Evolutionary conservation across 2,888 invertebrate species (phyloP).

Genomic region (Tromatobia lineatoria): DNA sequence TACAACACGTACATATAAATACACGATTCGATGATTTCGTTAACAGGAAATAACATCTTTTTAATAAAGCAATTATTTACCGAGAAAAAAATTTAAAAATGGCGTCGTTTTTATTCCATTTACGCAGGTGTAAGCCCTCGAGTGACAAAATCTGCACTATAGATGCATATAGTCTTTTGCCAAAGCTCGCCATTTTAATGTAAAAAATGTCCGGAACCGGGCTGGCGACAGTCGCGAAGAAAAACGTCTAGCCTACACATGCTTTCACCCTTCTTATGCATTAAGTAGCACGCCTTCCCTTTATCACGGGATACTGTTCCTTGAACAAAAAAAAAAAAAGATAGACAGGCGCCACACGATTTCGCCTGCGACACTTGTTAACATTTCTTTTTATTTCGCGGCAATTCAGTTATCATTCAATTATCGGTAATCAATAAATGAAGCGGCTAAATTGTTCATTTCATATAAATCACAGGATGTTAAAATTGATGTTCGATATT

Average conservation of each 20-base stretch:
- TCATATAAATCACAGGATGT: background rate
- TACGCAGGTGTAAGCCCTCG: background rate
- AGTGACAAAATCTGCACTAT: background rate
- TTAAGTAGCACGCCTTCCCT: slow-evolving; percentile 48
- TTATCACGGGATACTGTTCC: slow-evolving; percentile 17
- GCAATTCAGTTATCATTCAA: background rate
- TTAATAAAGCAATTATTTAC: too few species aligned
- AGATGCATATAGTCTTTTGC: background rate
- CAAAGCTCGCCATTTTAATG: background rate
- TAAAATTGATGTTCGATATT: background rate
- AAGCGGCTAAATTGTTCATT: background rate
- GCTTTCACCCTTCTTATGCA: slow-evolving; percentile 44
- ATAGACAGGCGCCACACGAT: background rate
- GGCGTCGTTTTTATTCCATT: background rate
- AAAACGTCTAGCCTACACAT: slow-evolving; percentile 71
- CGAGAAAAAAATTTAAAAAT: background rate
- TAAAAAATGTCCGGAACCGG: slow-evolving; percentile 9
- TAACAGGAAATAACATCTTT: too few species aligned
- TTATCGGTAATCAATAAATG: background rate
- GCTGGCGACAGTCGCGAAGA: slow-evolving; percentile 63
- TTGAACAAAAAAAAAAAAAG: slow-evolving; percentile 11
- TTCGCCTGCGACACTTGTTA: background rate
- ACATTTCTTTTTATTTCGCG: background rate
- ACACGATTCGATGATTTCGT: too few species aligned
- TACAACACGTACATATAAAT: too few species aligned